Base-by-base conservation (phyloP, 2,797 vertebrate species). In the Clarias platycephalus region DNA sequence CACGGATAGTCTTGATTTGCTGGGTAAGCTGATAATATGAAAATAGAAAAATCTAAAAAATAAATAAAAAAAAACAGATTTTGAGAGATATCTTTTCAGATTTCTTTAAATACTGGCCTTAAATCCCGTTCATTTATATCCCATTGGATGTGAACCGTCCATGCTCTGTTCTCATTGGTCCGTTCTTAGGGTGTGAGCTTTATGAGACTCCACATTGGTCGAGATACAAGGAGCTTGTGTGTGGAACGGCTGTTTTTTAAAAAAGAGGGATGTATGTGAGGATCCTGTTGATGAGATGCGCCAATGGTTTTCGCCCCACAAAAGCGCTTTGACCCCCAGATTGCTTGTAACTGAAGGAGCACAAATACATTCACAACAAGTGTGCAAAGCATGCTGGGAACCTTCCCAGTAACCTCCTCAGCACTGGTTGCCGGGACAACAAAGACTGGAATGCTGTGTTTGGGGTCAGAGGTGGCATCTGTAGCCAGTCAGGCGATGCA, bases 1-100 rank as follows among this genome's bases (percentile, higher is more conserved):
- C 91, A 28, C 91, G 88, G 83, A 91, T 94, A 34, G 92, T 90
- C 63, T 88, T 96, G 93, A 93, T 95, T 92, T 92, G 53, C 91
- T 96, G 94, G 95, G 95, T 96, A 89, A 94, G 93, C 90, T 88
- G 68, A 87, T 71, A 55, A 76, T 24, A 12, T 64, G 13, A 78
- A 34, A 34, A 34, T 2, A 10, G 15, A 26, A 58, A 37, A 31
- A 31, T 31, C 31, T n/a, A 6, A 37, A 37, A 6, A 37, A 37
- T 1, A 37, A 37, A 37, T 1, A 37, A 37, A 37, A 37, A 34
- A 34, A 34, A 28, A 44, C 63, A 26, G 40, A n/a, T 34, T 37
- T 63, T 12, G 40, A n/a, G 62, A 76, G 4, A 10, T 9, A 58
- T 18, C 28, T 20, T 72, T 72, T 49, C 74, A 58, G 53, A 58